A percentile compares a stretch with the other conserved stretches of the same genome.
These are phyloP conservation scores for Tapirus terrestris DNA, from an alignment of 2,113 vertebrate genomes.

Conservation along the genomic window DNA sequence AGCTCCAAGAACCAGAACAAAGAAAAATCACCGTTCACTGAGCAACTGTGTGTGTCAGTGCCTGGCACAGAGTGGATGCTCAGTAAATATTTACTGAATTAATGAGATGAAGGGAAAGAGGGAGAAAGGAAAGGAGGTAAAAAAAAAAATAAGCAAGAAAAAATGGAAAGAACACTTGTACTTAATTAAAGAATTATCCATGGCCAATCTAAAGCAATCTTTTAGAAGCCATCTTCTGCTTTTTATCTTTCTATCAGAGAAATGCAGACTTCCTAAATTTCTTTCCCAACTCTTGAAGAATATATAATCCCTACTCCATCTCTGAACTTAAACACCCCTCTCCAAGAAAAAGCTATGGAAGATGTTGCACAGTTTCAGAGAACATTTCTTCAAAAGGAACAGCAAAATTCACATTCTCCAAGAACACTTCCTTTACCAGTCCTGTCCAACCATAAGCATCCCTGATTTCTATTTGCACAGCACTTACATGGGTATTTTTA, in stretches of 20 bases:
- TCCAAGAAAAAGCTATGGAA: not conserved
- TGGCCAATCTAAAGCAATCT: not conserved
- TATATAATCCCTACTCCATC: not conserved
- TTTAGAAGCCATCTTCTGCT: not conserved
- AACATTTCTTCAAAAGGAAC: not conserved
- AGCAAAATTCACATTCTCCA: not conserved
- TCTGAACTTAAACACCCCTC: not conserved
- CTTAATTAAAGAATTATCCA: not conserved
- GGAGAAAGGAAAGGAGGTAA: not conserved
- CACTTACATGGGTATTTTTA: not conserved
- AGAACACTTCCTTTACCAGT: not conserved
- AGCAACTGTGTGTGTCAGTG: not conserved
- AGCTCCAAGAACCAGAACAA: not conserved
- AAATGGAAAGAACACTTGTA: not conserved
- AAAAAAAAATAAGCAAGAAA: not conserved
- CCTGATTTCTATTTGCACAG: not conserved
- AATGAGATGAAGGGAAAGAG: not conserved
- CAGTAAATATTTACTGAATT: constrained; percentile 28
- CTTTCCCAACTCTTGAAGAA: not conserved
- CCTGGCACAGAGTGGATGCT: not conserved
- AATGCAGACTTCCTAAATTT: not conserved
- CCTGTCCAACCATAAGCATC: not conserved
- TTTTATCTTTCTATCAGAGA: constrained; percentile 19
- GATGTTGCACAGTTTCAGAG: not conserved
- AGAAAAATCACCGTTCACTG: constrained; percentile 10